Percentiles rank a stretch among this genome's conserved stretches.
Conservation (phyloP, 2,113 vertebrate genomes). For the Paramormyrops kingsleyae region DNA sequence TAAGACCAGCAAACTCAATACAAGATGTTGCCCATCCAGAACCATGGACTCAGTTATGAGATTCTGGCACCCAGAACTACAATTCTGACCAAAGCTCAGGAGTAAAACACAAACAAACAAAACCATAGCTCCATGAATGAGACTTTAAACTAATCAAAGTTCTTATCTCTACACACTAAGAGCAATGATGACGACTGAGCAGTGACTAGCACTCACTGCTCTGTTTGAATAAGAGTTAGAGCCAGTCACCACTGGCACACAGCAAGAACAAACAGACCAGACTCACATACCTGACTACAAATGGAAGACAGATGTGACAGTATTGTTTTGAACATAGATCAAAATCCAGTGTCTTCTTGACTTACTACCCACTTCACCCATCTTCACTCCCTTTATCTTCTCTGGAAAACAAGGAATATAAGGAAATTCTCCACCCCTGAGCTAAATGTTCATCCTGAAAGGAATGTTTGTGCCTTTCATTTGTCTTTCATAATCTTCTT, state of each 20-base stretch:
- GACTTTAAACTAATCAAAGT: not conserved
- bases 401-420: not conserved
- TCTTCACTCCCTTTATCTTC: not conserved
- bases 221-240: not conserved
- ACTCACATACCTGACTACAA: not conserved
- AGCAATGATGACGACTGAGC: not conserved
- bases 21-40: not conserved
- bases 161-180: not conserved
- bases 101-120: not conserved
- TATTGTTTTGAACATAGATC: not conserved
- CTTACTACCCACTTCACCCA: not conserved
- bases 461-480: slow-evolving; percentile 64
- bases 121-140: not conserved
- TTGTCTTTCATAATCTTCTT: slow-evolving; percentile 66
- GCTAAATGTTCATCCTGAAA: slow-evolving; percentile 63
- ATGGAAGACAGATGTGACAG: not conserved
- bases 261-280: not conserved
- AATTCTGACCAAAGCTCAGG: not conserved
- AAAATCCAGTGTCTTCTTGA: not conserved
- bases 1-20: not conserved
- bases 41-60: not conserved
- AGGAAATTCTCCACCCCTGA: not conserved
- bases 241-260: not conserved
- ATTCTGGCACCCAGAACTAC: not conserved
- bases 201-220: not conserved